Evolutionary conservation across 2,113 vertebrate species (phyloP).

Genomic region (Microcebus murinus): DNA sequence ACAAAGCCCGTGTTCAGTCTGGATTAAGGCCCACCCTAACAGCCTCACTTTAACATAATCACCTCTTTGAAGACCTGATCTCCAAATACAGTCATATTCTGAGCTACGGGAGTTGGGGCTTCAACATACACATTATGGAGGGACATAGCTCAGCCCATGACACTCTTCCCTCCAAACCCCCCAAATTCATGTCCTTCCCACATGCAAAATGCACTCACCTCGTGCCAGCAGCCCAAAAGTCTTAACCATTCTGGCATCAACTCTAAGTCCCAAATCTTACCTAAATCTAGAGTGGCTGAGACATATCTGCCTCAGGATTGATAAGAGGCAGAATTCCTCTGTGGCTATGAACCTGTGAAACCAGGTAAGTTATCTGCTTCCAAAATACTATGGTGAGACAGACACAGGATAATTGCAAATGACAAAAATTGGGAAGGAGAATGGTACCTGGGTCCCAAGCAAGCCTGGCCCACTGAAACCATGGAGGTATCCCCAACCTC

Average conservation of each 20-base stretch:
- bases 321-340: not conserved
- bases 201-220: not conserved
- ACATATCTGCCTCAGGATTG: not conserved
- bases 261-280: not conserved
- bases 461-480: not conserved
- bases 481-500: too few species aligned
- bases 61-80: not conserved
- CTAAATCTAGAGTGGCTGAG: not conserved
- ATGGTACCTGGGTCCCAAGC: not conserved
- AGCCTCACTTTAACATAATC: not conserved
- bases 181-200: not conserved
- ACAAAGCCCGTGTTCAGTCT: too few species aligned
- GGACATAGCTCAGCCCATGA: too few species aligned
- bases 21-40: too few species aligned
- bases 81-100: not conserved
- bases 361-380: not conserved
- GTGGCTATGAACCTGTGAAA: not conserved
- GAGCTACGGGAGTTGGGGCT: not conserved
- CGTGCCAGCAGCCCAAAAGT: too few species aligned
- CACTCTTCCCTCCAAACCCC: accelerated
- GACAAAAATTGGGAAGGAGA: not conserved
- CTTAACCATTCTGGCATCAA: not conserved
- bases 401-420: too few species aligned
- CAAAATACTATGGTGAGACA: not conserved
- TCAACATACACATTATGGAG: not conserved